Evolutionary conservation across 2,888 invertebrate genomes (phyloP), one percentile per base, ranked within the genome.

Genomic region (Sesamia inferens): DNA sequence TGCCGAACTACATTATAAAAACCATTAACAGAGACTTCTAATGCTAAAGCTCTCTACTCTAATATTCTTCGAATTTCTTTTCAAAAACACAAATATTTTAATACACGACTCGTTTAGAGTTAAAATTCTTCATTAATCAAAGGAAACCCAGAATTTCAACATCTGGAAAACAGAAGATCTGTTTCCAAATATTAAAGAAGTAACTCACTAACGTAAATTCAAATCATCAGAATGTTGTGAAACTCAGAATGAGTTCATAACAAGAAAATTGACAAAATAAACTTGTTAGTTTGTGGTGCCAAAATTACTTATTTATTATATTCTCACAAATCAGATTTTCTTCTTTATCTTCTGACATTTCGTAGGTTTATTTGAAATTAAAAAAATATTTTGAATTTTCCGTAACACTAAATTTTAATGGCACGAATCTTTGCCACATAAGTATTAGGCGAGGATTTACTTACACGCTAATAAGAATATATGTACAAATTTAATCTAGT

Each of bases 231-330:
- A 48, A 48, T 48, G 7, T 48, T 16, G 16, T 48, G 16, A 16
- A 6, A 16, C 19, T 72, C 19, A 5, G 44, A 76, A 79, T 68
- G 54, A 67, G 66, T 74, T 74, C 24, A 64, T 57, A 68, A 42
- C 65, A 19, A 68, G 62, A 62, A 65, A 55, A 55, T 57, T 67
- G 22, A 65, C 42, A 48, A 64, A 55, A 59, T 24, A 73, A 42
- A 74, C 68, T 42, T 47, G 55, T 67, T 55, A 31, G 24, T 24
- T 13, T 48, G 14, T 31, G 44, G 11, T 42, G 10, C 47, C 47
- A 63, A 62, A 64, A 31, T 73, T 39, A 19, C 7, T 6, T 19
- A 54, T 31, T 22, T 1, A 44, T 22, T 55, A 19, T 42, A 10
- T 22, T 67, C 16, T 51, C 24, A 42, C 19, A 58, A 2, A 4